Conservation (phyloP, 1,140 invertebrate genomes). For the Gryllus bimaculatus region DNA sequence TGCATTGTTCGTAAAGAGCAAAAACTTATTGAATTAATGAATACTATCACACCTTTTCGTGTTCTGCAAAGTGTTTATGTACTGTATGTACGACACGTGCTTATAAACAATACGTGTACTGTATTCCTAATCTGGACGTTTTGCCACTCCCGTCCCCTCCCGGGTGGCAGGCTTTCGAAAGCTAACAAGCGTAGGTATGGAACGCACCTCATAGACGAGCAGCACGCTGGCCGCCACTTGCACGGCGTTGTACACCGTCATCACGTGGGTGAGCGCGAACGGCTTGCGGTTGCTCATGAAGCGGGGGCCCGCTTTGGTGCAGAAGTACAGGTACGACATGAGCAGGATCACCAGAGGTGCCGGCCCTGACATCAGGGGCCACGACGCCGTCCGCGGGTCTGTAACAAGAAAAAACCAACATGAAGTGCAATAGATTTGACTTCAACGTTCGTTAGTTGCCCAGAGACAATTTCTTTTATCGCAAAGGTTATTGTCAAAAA, state of each 20-base stretch:
- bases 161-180: no score
- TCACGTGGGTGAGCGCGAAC: conserved; percentile 61
- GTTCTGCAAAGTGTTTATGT: no score
- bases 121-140: no score
- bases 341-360: conserved; percentile 63
- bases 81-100: no score
- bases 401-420: conserved; percentile 29
- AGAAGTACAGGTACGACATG: conserved; percentile 65
- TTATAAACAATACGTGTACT: no score
- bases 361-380: conserved; percentile 75
- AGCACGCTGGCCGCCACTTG: conserved; percentile 65
- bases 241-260: conserved; percentile 72
- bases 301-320: conserved; percentile 14
- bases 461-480: background rate
- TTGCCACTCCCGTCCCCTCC: no score
- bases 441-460: background rate
- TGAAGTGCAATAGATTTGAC: background rate
- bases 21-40: no score
- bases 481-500: background rate
- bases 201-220: conserved; percentile 55
- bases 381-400: conserved; percentile 76
- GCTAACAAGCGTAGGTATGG: no score
- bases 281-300: conserved; percentile 81
- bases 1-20: no score
- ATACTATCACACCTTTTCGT: no score